Base-by-base conservation (phyloP, 2,113 vertebrate genomes). In the Sakesphorus luctuosus region DNA sequence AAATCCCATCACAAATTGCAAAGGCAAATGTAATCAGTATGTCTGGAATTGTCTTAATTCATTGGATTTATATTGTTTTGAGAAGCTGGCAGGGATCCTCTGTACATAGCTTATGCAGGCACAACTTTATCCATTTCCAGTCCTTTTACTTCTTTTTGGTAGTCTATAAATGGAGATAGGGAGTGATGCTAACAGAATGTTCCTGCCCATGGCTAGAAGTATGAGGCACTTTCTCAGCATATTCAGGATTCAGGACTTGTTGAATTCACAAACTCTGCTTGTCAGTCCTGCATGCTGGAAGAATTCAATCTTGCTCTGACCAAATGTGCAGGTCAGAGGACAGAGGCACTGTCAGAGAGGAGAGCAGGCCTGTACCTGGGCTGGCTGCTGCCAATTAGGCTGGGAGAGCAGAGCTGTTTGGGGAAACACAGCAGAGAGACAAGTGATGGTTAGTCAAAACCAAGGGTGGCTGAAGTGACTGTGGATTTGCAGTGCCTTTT, bases 41-140 rank as follows among this genome's bases (percentile, higher is more conserved):
- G 76, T 93, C 94, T 96, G 87, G 76, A 90, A 94, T 92, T 69
- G 72, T 94, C 56, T 94, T 94, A 96, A 96, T 94, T 86, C 40
- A 58, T 89, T 91, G 15, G 36, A n/a, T 84, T 91, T 82, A 46
- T 74, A 84, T 23, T 91, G 65, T 83, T 62, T 80, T 87, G 50
- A 71, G 65, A 95, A 79, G 40, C 44, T 76, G 36, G 65, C 53
- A 65, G 46, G 31, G 20, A 38, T 86, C 53, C n/a, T 63, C 43
- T 59, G 89, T 20, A 65, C 46, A n/a, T 24, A 67, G 44, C 21
- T 85, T 49, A 19, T 82, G 46, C 47, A 52, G 49, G 73, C 56
- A 59, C 38, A 36, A 9, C 49, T n/a, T 65, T 49, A 20, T 77
- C 75, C 44, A 59, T 87, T 84, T 52, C 50, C 16, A 35, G 40